Evolutionary conservation across 2,797 vertebrate species (phyloP), one percentile per base, ranked within the genome.

Genomic region (Ceryle rudis): DNA sequence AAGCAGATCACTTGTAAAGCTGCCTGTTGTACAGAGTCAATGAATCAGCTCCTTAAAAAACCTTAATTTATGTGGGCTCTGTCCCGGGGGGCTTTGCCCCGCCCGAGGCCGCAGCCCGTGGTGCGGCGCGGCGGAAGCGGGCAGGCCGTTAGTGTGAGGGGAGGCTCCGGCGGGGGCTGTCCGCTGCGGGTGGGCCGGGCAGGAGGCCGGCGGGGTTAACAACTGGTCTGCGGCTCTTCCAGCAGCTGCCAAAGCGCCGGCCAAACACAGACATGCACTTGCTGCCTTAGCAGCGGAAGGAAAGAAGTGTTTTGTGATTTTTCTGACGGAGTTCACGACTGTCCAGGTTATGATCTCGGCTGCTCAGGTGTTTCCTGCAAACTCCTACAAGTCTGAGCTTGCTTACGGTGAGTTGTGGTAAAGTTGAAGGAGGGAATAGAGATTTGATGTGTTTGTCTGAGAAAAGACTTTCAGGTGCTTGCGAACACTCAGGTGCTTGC

Each of bases 211-310:
- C 19, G 5, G 33, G 21, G 5, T 31, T 10, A 11, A 5, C 37
- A 5, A 1, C 8, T 3, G 22, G 18, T 26, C 35, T 57, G 29
- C 4, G 2, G 21, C 33, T 35, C 31, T 11, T 18, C 35, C 8
- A 51, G 33, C 19, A 17, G 41, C 47, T 49, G 55, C 35, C 46
- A 6, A 25, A 5, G 11, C 11, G 14, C 31, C 41, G 47, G n/a
- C 21, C 19, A 1, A 22, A 7, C 3, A 2, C 31, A 10, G 20
- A 2, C 22, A 0, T 6, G 29, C 9, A 0, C 21, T 17, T 20
- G 33, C 29, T 19, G 23, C 13, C 4, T 22, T 33, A 28, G 31
- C 23, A 65, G 41, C 20, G 49, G 22, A 26, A 29, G 28, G 6
- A 6, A 5, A 44, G 16, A 35, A 57, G 13, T 2, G 23, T 7